These are phyloP conservation scores for Operophtera brumata DNA, from an alignment of 2,888 invertebrate species.

Conservation along the genomic window DNA sequence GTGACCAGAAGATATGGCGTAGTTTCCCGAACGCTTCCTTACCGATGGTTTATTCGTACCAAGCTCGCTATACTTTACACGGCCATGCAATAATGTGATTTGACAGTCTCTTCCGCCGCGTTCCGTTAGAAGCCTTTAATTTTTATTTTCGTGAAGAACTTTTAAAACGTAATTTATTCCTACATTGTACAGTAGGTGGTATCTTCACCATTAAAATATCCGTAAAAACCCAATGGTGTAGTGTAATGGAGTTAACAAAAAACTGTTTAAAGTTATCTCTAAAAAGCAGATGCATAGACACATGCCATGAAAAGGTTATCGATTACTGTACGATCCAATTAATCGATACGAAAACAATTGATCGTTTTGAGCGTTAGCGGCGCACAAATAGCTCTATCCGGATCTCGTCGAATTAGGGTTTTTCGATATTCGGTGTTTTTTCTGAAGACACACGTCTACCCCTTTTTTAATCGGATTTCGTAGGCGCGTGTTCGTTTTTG, in stretches of 20 bases:
- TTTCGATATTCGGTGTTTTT: conserved; percentile 59
- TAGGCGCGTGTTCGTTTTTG: conserved; percentile 75
- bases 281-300: conserved; percentile 70
- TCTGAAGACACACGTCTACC: conserved; percentile 67
- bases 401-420: conserved; percentile 71
- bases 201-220: neutral
- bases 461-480: conserved; percentile 77
- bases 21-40: too few relatives aligned
- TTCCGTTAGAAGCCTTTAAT: too few relatives aligned
- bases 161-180: neutral
- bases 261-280: conserved; percentile 38
- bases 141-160: too few relatives aligned
- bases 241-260: conserved; percentile 16
- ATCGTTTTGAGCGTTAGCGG: conserved; percentile 61
- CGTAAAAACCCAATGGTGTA: neutral
- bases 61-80: neutral
- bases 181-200: neutral
- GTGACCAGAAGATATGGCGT: too few relatives aligned
- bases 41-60: too few relatives aligned
- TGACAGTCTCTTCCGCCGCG: neutral
- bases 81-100: neutral
- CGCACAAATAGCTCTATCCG: conserved; percentile 77
- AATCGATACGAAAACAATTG: conserved; percentile 78
- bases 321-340: conserved; percentile 79
- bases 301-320: conserved; percentile 71